A percentile compares a stretch with the other conserved stretches of the same genome.
Evolutionary conservation across 2,888 invertebrate species (phyloP).

Genomic region (Nymphalis polychloros): DNA sequence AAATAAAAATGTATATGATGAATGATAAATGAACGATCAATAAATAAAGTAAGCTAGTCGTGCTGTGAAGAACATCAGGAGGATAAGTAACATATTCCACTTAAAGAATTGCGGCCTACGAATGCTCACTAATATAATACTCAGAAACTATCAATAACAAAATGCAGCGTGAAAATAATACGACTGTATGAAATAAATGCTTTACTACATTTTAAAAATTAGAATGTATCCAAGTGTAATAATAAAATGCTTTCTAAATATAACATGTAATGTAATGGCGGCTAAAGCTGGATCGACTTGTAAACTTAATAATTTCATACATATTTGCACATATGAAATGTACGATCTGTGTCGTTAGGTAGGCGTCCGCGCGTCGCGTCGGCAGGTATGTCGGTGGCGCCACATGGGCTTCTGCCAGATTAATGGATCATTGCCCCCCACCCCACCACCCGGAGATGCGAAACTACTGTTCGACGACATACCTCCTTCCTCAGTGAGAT

Average conservation of each 20-base stretch:
- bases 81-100: conserved; percentile 77
- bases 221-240: background rate
- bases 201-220: background rate
- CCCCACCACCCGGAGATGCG: conserved; percentile 64
- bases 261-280: conserved; percentile 42
- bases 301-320: conserved; percentile 43
- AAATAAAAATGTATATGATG: conserved; percentile 36
- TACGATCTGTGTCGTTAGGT: conserved; percentile 72
- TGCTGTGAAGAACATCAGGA: conserved; percentile 61
- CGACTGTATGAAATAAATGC: conserved; percentile 23
- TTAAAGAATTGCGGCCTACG: conserved; percentile 68
- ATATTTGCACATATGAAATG: conserved; percentile 61
- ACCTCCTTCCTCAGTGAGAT: conserved; percentile 67
- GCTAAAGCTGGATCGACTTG: conserved; percentile 9
- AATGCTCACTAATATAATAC: conserved; percentile 44
- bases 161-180: too few species aligned
- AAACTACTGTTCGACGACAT: conserved; percentile 75
- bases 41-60: conserved; percentile 66
- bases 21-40: conserved; percentile 65
- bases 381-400: conserved; percentile 84
- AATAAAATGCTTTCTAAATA: background rate
- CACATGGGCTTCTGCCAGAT: conserved; percentile 90
- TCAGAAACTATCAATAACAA: too few species aligned
- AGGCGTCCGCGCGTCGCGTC: conserved; percentile 80
- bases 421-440: conserved; percentile 91